Percentiles rank a stretch among this genome's conserved stretches.
These are phyloP conservation scores for Apocrypta bakeri DNA, from an alignment of 1,140 invertebrate genomes.

Conservation along the genomic window DNA sequence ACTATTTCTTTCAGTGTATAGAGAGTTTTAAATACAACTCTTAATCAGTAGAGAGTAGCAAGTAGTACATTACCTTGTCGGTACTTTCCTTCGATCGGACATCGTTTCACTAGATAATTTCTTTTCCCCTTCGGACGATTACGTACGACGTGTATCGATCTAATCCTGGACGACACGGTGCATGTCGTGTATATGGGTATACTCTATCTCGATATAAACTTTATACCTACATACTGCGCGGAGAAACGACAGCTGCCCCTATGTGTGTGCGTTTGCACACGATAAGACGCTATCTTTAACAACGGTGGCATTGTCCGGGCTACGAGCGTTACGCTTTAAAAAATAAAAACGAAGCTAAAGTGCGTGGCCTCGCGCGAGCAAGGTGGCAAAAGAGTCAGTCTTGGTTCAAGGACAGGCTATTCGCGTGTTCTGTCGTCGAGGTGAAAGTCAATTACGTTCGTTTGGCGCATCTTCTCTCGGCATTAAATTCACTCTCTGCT, in stretches of 20 bases:
- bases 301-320: neutral
- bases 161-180: no score
- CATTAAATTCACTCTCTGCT: conserved; percentile 8
- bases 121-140: neutral
- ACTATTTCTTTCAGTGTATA: no score
- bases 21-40: no score
- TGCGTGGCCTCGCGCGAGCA: neutral
- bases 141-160: no score
- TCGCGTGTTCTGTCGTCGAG: neutral
- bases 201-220: no score
- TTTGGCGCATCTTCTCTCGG: neutral
- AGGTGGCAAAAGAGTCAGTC: neutral
- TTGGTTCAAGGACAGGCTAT: neutral
- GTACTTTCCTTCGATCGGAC: neutral
- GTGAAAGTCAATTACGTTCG: conserved; percentile 9
- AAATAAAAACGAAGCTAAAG: neutral
- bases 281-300: neutral
- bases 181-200: no score
- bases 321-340: neutral
- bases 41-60: no score
- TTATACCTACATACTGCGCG: no score
- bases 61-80: no score
- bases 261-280: no score
- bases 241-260: no score
- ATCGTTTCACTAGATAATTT: neutral